Evolutionary conservation across 2,888 invertebrate genomes (phyloP).

Genomic region (Ophioninae sp.): DNA sequence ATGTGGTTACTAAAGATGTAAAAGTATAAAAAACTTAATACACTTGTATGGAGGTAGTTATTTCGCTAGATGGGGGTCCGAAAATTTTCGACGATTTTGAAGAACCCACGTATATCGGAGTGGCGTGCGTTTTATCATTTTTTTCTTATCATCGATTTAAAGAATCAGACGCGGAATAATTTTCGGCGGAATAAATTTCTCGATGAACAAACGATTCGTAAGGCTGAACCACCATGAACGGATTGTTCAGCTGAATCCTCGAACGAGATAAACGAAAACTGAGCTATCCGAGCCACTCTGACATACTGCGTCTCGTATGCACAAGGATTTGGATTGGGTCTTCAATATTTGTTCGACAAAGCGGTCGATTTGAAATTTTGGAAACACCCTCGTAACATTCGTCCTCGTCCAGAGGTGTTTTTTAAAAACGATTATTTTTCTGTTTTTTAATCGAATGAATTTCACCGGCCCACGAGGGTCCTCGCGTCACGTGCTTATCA

Average conservation of each 20-base stretch:
- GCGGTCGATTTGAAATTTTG: slow-evolving; percentile 75
- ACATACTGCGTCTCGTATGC: background rate
- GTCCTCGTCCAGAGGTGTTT: slow-evolving; percentile 1
- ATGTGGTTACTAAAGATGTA: slow-evolving; percentile 80
- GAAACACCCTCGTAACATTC: slow-evolving; percentile 67
- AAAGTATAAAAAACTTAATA: slow-evolving; percentile 80
- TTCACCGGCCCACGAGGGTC: slow-evolving; percentile 52
- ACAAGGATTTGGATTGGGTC: background rate
- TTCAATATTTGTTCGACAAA: slow-evolving; percentile 60
- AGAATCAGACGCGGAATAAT: background rate
- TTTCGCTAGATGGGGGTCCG: slow-evolving; percentile 72
- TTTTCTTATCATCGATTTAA: background rate
- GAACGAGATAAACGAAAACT: background rate
- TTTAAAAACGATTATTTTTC: background rate
- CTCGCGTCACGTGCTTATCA: slow-evolving; percentile 37
- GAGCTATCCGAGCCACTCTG: background rate
- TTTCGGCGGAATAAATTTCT: background rate
- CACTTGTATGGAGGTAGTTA: slow-evolving; percentile 77
- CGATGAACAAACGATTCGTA: background rate
- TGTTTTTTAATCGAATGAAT: slow-evolving; percentile 10
- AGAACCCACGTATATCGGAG: background rate
- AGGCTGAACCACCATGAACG: background rate
- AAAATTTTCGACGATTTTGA: slow-evolving; percentile 55
- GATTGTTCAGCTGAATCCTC: background rate
- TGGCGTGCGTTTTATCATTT: background rate